Evolutionary conservation across 2,113 vertebrate genomes (phyloP).

Genomic region (zebrafish (Danio rerio)): GRCz12tu NC_133181.1:28131001-28131500

Average conservation of each 20-base stretch:
- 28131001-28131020: too few relatives aligned
- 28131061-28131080: too few relatives aligned
- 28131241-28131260: neutral
- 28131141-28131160: constrained; percentile 44
- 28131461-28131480: too few relatives aligned
- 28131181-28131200: constrained; percentile 20
- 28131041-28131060: too few relatives aligned
- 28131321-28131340: constrained; percentile 7
- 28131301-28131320: constrained; percentile 31
- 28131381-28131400: neutral
- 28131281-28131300: constrained; percentile 45
- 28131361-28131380: neutral
- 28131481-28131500: too few relatives aligned
- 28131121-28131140: neutral
- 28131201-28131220: constrained; percentile 38
- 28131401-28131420: neutral
- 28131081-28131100: too few relatives aligned
- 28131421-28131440: neutral
- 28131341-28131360: neutral
- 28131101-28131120: too few relatives aligned
- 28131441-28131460: neutral
- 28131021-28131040: too few relatives aligned
- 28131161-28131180: neutral
- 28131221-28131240: constrained; percentile 4
- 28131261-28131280: constrained; percentile 24